Percentiles rank a stretch among this genome's conserved stretches.
phyloP scores from a whole-genome alignment of 2,797 vertebrate species.

The Sarcophilus harrisii region DNA sequence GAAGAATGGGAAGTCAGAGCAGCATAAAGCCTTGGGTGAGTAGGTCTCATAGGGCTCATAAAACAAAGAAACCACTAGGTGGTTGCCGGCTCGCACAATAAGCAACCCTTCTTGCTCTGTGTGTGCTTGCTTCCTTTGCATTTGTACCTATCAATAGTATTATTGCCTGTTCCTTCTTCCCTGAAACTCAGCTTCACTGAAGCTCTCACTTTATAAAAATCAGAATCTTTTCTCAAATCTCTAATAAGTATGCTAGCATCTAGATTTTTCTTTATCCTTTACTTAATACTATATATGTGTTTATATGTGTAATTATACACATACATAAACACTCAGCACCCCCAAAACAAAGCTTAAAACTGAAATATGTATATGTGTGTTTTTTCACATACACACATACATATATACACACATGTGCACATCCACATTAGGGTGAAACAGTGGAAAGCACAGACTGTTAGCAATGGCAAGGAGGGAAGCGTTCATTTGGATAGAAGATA shows the following conservation, averaged over 20 bases:
- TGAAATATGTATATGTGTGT: not conserved
- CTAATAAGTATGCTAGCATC: not conserved
- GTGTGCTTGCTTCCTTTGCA: not conserved
- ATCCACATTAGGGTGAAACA: not conserved
- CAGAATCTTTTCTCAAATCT: not conserved
- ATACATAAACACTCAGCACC: not conserved
- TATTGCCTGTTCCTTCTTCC: not conserved
- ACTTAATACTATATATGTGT: not conserved
- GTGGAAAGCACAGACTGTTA: not conserved
- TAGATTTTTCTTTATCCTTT: not conserved
- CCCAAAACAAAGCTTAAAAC: not conserved
- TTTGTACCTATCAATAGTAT: not conserved
- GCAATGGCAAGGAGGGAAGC: not conserved
- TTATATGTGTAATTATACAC: not conserved
- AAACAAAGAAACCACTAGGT: not conserved
- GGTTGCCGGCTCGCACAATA: not conserved
- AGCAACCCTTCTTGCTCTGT: not conserved
- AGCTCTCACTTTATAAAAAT: not conserved
- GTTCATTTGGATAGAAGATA: not conserved
- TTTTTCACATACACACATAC: not conserved
- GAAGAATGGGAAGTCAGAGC: not conserved
- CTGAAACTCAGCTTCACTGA: not conserved
- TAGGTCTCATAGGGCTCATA: not conserved
- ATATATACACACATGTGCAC: not conserved
- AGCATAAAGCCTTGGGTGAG: conserved; percentile 10